phyloP scores from a whole-genome alignment of 2,797 vertebrate genomes.

The Sardinella longiceps region DNA sequence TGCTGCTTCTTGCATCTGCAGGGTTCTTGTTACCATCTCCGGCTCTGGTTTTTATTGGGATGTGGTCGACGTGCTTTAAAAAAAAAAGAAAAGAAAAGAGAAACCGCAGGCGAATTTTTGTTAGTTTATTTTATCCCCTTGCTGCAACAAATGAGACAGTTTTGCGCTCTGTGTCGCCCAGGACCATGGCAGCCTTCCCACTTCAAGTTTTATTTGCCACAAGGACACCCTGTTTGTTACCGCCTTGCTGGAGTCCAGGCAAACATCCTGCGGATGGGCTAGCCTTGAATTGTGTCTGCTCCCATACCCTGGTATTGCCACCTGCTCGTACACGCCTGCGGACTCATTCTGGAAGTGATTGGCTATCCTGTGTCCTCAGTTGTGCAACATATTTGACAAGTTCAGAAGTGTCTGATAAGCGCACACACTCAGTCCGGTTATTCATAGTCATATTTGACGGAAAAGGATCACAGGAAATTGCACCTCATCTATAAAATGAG shows the following conservation, averaged over 20 bases:
- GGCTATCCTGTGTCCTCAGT: neutral
- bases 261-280: neutral
- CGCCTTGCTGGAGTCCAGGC: neutral
- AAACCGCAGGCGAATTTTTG: neutral
- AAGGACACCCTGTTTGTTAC: neutral
- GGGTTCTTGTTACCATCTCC: slow-evolving; percentile 6
- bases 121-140: neutral
- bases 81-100: neutral
- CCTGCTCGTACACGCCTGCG: neutral
- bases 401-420: neutral
- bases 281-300: neutral
- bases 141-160: neutral
- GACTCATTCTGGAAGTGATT: neutral
- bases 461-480: neutral
- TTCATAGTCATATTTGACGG: neutral
- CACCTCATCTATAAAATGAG: neutral
- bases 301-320: neutral
- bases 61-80: neutral
- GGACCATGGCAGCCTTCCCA: neutral
- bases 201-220: neutral
- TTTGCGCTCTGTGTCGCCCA: neutral
- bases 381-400: neutral
- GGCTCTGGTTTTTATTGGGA: slow-evolving; percentile 14
- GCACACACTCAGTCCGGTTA: neutral
- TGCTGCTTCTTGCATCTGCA: neutral